Base-by-base conservation (phyloP, 2,888 invertebrate species). In the Cheilosia soror region DNA sequence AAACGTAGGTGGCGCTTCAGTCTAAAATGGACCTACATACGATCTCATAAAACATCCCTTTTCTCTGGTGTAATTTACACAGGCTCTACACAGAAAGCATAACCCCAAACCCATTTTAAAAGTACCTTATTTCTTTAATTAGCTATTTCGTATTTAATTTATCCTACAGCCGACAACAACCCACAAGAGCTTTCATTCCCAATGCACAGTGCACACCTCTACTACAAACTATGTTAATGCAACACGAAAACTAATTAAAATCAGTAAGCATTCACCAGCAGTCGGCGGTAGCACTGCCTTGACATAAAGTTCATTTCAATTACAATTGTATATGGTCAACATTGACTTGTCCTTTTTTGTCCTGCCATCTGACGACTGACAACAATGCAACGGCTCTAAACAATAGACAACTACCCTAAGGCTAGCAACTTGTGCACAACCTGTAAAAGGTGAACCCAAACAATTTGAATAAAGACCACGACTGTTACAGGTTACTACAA, bases 211-310 rank as follows among this genome's bases (percentile, higher is more conserved):
- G n/a, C 2, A 1, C 42, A 42, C 15, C 20, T 4, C 27, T 11
- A 25, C 20, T 11, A 4, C 13, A 2, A 51, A 51, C 11, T 51
- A 1, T 25, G 20, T 4, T 7, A 27, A 51, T 51, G 49, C 27
- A 51, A 25, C 51, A 51, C 27, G 33, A 42, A 66, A 66, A 51
- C 58, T 51, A 68, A 76, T 76, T 68, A 76, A 60, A 60, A 57
- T 31, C 51, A 51, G 42, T 37, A 51, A 44, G 4, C 60, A 60
- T 51, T 53, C 51, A 57, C 20, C 13, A 27, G 27, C 6, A 47
- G 33, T 47, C 37, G 11, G 15, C 20, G 27, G 29, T 44, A n/a
- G 15, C 29, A 0, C 7, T 15, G 15, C 33, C 53, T 42, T 58
- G 40, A 40, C 42, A 51, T 13, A 27, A 25, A 68, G 51, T 68